Evolutionary conservation across 92 coral and sea anemone genomes (phyloP), one percentile per base, ranked within the genome.

Genomic region (Siderastrea radians): DNA sequence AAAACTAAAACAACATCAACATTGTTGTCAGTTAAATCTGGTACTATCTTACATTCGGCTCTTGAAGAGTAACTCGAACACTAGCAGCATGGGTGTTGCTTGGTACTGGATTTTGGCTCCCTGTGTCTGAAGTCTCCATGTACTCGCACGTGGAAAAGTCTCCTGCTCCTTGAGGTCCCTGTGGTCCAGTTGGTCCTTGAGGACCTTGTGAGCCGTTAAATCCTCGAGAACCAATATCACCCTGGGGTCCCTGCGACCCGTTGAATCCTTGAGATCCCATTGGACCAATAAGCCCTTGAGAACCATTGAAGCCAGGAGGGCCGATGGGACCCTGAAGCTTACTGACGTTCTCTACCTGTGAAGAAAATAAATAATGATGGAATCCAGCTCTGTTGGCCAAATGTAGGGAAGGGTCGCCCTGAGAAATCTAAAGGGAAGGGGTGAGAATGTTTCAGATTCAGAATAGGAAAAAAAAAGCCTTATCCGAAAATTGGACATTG

Each of bases 121-220:
- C 64, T 1, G 13, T 15, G 0, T 7, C 7, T 2, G 49, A 15
- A 6, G 12, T 7, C 7, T 17, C 69, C 64, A 3, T 69, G 47
- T 68, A 67, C 43, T 44, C 57, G 38, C 85, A 81, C 67, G 15
- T 47, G 16, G 85, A 81, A 54, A 81, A 54, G 77, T 81, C 11
- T 57, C 77, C 85, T 44, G 77, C 85, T 44, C 85, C 85, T 11
- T 68, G 43, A 3, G 68, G 68, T 15, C 85, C 85, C 17, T 68
- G 85, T 68, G 85, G 85, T 14, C 85, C 85, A 11, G 50, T 8
- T 13, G 46, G 54, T 1, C 85, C 77, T 17, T 69, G 77, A 7
- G 85, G 54, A 3, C 85, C 77, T 17, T 69, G 77, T 15, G 85
- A 67, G 14, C 85, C 85, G 49, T 80, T 80, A 68, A 68, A 81